Percentiles rank a stretch among this genome's conserved stretches.
These are phyloP conservation scores for Pristionchus pacificus DNA, from an alignment of 1,140 invertebrate species.

Conservation along the genomic window DNA sequence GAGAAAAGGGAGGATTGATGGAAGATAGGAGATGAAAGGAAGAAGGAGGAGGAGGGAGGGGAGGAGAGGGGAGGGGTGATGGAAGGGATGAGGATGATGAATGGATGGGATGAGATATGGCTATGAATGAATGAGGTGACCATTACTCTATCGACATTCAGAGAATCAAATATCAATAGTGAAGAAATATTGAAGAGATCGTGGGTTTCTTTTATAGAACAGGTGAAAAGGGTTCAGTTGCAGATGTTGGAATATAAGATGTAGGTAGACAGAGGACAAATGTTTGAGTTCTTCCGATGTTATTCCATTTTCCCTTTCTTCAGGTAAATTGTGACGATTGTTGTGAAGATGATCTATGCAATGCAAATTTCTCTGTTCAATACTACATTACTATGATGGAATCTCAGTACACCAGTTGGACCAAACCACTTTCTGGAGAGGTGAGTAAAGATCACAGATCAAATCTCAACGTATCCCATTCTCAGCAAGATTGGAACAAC, in stretches of 20 bases:
- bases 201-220: slow-evolving; percentile 1
- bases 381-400: slow-evolving; percentile 27
- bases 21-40: neutral
- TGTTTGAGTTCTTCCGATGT: no score
- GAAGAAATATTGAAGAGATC: neutral
- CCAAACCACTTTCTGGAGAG: slow-evolving; percentile 20
- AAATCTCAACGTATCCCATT: neutral
- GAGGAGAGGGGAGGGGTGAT: slow-evolving; percentile 15
- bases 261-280: no score
- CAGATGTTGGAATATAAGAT: no score
- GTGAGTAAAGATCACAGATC: neutral
- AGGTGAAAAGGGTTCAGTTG: slow-evolving; percentile 10
- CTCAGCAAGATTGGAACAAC: neutral
- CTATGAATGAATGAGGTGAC: no score
- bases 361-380: slow-evolving; percentile 28
- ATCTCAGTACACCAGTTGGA: slow-evolving; percentile 28
- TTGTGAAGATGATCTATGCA: slow-evolving; percentile 31
- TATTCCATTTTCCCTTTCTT: no score
- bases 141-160: no score
- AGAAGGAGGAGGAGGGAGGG: slow-evolving; percentile 1
- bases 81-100: neutral
- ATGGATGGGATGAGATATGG: neutral
- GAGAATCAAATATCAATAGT: neutral
- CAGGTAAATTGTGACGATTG: slow-evolving; percentile 35
- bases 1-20: slow-evolving; percentile 12